Evolutionary conservation across 2,888 invertebrate species (phyloP).

Genomic region (Andricus quercusramuli): DNA sequence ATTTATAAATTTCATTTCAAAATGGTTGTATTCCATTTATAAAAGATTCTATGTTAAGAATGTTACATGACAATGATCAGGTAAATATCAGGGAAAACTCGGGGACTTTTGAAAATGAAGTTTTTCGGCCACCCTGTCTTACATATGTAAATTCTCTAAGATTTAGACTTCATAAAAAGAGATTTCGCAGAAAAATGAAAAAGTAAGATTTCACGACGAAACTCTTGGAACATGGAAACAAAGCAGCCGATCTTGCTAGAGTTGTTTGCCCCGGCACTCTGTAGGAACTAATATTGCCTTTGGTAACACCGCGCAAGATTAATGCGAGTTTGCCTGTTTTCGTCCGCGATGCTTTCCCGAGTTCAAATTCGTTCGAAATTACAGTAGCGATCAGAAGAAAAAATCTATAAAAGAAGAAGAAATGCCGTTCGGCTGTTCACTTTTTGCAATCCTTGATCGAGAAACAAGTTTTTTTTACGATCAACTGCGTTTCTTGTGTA

Average conservation of each 20-base stretch:
- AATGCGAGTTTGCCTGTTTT: conserved; percentile 15
- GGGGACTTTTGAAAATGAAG: too few species aligned
- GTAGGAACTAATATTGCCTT: conserved; percentile 18
- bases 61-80: too few species aligned
- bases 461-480: not conserved
- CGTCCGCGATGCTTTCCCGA: conserved; percentile 4
- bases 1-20: too few species aligned
- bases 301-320: not conserved
- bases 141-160: not conserved
- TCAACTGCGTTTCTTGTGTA: not conserved
- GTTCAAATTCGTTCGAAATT: not conserved
- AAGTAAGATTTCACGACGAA: not conserved
- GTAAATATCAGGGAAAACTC: too few species aligned
- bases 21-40: too few species aligned
- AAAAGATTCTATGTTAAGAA: too few species aligned
- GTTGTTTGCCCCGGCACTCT: not conserved
- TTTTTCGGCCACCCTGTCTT: too few species aligned
- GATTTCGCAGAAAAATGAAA: not conserved
- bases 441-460: not conserved
- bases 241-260: not conserved
- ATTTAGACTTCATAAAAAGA: not conserved
- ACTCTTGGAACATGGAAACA: not conserved
- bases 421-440: not conserved
- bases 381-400: not conserved
- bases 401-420: conserved; percentile 6